A percentile compares a stretch with the other conserved stretches of the same genome.
These are phyloP conservation scores for Catostylus mosaicus DNA, from an alignment of 30 jellyfish, hydroid and myxozoan genomes.

Conservation along the genomic window DNA sequence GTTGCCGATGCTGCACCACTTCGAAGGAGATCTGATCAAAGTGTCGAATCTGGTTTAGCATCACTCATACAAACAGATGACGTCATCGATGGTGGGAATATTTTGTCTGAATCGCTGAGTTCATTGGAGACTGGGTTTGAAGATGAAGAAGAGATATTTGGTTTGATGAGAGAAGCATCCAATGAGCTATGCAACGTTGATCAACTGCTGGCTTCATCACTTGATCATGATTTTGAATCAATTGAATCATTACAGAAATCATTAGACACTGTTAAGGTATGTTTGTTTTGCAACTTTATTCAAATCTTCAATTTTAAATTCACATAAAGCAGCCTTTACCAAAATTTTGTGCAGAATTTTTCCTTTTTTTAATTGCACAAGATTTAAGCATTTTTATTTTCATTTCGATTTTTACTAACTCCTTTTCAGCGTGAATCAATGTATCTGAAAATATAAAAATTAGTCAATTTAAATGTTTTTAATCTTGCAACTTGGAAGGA, in stretches of 20 bases:
- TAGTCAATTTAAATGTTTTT: too few species aligned
- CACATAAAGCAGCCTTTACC: too few species aligned
- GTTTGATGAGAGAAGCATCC: constrained; percentile 54
- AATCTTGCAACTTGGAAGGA: too few species aligned
- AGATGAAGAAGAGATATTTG: constrained; percentile 52
- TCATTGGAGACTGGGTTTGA: constrained; percentile 41
- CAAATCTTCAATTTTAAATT: too few species aligned
- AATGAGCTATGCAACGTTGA: constrained; percentile 42
- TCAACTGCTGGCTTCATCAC: constrained; percentile 33
- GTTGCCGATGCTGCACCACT: neutral
- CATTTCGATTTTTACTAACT: too few species aligned
- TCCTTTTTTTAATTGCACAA: too few species aligned
- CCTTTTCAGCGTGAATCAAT: too few species aligned
- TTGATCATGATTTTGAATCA: constrained; percentile 36
- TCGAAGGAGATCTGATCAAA: constrained; percentile 37
- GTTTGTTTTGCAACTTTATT: too few species aligned
- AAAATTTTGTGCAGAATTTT: too few species aligned
- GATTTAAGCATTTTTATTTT: too few species aligned
- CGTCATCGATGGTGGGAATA: constrained; percentile 15
- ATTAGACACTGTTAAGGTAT: constrained; percentile 43
- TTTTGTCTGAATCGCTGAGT: constrained; percentile 46
- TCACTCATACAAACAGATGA: constrained; percentile 39
- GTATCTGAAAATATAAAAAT: too few species aligned
- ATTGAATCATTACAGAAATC: constrained; percentile 52
- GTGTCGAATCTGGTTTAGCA: constrained; percentile 48